These are phyloP conservation scores for Tiaroga cobitis DNA, from an alignment of 2,797 vertebrate species.

Conservation along the genomic window DNA sequence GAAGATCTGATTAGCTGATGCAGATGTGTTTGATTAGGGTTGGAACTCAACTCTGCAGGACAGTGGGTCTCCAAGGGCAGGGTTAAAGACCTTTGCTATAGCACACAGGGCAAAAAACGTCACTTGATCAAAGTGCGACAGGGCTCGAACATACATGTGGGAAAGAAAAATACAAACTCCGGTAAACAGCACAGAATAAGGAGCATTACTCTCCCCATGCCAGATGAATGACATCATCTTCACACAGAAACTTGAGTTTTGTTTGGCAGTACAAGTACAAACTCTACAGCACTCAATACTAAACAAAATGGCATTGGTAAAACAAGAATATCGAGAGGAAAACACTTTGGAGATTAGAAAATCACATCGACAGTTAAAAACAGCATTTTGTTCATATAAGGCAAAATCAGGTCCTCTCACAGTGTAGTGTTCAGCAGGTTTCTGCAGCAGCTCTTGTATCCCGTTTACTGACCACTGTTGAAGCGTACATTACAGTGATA, in stretches of 20 bases:
- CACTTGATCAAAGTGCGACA: constrained; percentile 46
- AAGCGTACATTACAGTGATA: constrained; percentile 36
- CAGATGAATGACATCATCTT: constrained; percentile 46
- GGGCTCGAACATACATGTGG: constrained; percentile 48
- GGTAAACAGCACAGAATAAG: constrained; percentile 59
- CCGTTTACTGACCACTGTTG: constrained; percentile 48
- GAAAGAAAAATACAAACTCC: constrained; percentile 56
- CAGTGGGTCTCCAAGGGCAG: background rate
- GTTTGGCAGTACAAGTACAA: constrained; percentile 50
- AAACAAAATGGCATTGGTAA: constrained; percentile 54
- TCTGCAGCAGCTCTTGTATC: constrained; percentile 58
- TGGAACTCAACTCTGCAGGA: background rate
- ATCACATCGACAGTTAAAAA: constrained; percentile 82
- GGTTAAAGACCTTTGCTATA: background rate
- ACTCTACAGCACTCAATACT: constrained; percentile 50
- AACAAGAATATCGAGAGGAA: constrained; percentile 65
- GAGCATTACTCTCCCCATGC: constrained; percentile 63
- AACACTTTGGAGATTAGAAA: constrained; percentile 81
- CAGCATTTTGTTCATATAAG: constrained; percentile 83
- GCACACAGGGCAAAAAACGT: constrained; percentile 34
- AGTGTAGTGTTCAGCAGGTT: constrained; percentile 81
- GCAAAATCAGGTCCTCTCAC: constrained; percentile 89
- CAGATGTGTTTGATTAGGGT: background rate
- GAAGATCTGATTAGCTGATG: background rate
- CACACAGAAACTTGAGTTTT: constrained; percentile 50